Percentiles rank a stretch among this genome's conserved stretches.
Evolutionary conservation across 1,140 invertebrate genomes (phyloP).

Genomic region (Drosophila mojavensis): DNA sequence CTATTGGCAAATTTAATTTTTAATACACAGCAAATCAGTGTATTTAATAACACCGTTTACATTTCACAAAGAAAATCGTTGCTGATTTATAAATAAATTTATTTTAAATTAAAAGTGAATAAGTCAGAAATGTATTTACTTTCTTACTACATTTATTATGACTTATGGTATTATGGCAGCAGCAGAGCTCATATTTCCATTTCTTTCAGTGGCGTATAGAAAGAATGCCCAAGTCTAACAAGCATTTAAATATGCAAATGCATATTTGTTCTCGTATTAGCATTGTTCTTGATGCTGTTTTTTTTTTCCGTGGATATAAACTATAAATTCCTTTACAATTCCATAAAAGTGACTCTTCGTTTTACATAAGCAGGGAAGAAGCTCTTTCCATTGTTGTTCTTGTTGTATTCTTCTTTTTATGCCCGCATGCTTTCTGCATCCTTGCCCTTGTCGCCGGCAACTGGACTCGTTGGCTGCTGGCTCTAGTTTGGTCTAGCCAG

Average conservation of each 20-base stretch:
- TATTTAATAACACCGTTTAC: no score
- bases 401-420: slow-evolving; percentile 48
- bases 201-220: neutral
- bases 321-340: slow-evolving; percentile 35
- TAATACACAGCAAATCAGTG: no score
- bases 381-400: slow-evolving; percentile 6
- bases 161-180: no score
- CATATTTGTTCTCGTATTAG: slow-evolving; percentile 23
- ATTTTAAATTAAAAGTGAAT: no score
- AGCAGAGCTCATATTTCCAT: neutral
- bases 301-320: slow-evolving; percentile 7
- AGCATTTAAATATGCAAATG: slow-evolving; percentile 5
- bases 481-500: slow-evolving; percentile 12
- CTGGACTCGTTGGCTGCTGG: neutral
- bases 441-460: slow-evolving; percentile 29
- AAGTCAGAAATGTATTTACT: no score
- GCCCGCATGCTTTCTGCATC: slow-evolving; percentile 36
- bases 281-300: slow-evolving; percentile 11
- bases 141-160: no score
- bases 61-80: no score
- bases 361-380: slow-evolving; percentile 20
- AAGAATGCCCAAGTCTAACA: neutral
- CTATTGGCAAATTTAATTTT: no score
- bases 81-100: no score
- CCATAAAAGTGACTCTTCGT: slow-evolving; percentile 13